Base-by-base conservation (phyloP, 2,888 invertebrate genomes). In the Thalpophila matura region DNA sequence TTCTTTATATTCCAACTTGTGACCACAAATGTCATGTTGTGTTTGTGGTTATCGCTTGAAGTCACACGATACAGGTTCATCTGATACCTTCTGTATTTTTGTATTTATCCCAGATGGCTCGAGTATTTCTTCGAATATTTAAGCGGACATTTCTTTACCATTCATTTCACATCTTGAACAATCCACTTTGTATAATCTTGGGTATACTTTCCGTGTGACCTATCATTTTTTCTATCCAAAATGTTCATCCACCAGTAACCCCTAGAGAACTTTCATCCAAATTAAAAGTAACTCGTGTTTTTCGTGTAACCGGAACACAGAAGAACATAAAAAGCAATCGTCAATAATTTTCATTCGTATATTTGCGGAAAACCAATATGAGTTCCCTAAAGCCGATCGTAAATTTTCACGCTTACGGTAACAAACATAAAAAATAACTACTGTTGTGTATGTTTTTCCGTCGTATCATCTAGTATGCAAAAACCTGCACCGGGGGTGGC, bases 381-480 rank as follows among this genome's bases (percentile, higher is more conserved):
- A 73, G 76, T 58, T 80, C 43, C 74, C 81, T 62, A 79, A 80
- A 79, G 79, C 69, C 31, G 73, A 69, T 79, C 79, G 68, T 79
- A 79, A 79, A 79, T 79, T 80, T 79, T 80, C 66, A 71, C 78
- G 78, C 77, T 74, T 75, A 77, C 70, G 56, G 67, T 61, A 77
- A 80, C 70, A 77, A 69, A 71, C 72, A 79, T 80, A 80, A 81
- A 81, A 82, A 82, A 72, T 79, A 75, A 80, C 59, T 79, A 71
- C 61, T 73, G 51, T 80, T 78, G 71, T 82, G 79, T 79, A 74
- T 77, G 74, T 81, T 81, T 81, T 79, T 79, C 64, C 61, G 58
- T 59, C 58, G 70, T 74, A 74, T 70, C 77, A 81, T 79, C 77
- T 80, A 77, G 74, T 82, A 82, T 82, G 79, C 83, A 83, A 80